These are phyloP conservation scores for Calidris pygmaea DNA, from an alignment of 2,113 vertebrate species.

Conservation along the genomic window DNA sequence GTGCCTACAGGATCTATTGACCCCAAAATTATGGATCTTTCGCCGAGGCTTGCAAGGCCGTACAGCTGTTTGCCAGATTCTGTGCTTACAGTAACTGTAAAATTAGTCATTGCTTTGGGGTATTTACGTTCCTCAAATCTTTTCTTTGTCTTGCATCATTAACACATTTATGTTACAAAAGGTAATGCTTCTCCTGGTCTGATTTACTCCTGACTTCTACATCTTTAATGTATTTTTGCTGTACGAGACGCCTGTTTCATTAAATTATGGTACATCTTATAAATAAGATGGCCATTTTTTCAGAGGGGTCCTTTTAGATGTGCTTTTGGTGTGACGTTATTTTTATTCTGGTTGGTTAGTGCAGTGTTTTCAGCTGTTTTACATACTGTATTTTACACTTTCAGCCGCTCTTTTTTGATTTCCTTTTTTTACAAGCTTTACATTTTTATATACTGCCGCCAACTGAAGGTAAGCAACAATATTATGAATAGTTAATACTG, in stretches of 20 bases:
- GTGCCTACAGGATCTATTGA: background rate
- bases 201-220: background rate
- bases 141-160: background rate
- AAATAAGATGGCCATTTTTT: background rate
- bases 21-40: background rate
- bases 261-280: background rate
- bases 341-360: background rate
- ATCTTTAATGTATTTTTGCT: background rate
- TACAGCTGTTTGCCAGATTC: background rate
- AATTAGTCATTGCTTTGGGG: background rate
- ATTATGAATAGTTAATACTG: background rate
- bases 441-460: background rate
- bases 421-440: background rate
- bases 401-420: background rate
- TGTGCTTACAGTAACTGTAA: background rate
- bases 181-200: background rate
- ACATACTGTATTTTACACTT: background rate
- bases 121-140: background rate
- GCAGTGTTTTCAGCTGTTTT: background rate
- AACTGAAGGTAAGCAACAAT: background rate
- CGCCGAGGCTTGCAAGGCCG: background rate
- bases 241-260: background rate
- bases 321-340: background rate
- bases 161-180: background rate
- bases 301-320: background rate